Evolutionary conservation across 2,797 vertebrate genomes (phyloP).

Genomic region (Carcharodon carcharias): DNA sequence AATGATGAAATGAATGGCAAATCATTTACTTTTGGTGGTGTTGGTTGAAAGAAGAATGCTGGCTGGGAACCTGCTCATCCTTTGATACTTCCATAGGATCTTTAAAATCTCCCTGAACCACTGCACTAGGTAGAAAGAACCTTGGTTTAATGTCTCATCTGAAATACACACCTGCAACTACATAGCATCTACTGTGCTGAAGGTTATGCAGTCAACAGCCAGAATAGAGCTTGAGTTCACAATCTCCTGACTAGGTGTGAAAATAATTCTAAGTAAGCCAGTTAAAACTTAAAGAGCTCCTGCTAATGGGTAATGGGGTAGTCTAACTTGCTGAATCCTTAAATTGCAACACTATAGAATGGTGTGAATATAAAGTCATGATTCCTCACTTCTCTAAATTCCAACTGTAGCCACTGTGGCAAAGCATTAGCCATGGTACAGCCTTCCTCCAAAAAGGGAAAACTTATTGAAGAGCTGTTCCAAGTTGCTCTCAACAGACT

Average conservation of each 20-base stretch:
- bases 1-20: neutral
- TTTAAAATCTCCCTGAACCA: neutral
- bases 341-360: neutral
- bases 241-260: neutral
- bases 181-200: neutral
- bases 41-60: neutral
- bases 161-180: neutral
- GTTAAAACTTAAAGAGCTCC: neutral
- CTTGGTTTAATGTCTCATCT: neutral
- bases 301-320: neutral
- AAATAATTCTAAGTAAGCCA: neutral
- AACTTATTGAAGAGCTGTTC: neutral
- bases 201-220: neutral
- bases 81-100: neutral
- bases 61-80: neutral
- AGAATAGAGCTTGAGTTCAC: neutral
- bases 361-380: neutral
- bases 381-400: neutral
- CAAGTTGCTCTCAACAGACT: neutral
- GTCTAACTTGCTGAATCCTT: neutral
- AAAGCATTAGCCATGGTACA: neutral
- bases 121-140: neutral
- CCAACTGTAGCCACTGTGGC: neutral
- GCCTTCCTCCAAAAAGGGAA: neutral
- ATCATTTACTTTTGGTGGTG: neutral